Conservation (phyloP, 2,888 invertebrate genomes). For the Eupeodes latifasciatus region DNA sequence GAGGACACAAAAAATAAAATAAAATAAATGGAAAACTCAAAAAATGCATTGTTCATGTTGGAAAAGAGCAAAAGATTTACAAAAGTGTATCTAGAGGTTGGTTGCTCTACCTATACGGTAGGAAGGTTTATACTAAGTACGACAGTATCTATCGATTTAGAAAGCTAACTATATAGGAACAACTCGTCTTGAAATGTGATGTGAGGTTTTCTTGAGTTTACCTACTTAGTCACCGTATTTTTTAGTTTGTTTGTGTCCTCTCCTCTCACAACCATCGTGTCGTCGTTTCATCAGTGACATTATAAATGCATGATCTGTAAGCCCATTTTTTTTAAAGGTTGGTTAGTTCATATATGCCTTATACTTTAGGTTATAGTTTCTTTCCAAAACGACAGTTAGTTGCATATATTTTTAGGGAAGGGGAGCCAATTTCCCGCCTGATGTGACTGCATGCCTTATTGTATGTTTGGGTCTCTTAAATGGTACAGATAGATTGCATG, state of each 20-base stretch:
- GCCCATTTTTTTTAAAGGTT: conserved; percentile 52
- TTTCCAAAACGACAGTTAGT: conserved; percentile 41
- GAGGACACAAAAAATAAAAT: conserved; percentile 22
- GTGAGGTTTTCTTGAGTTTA: conserved; percentile 32
- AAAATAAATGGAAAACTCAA: neutral
- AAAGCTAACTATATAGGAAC: conserved; percentile 67
- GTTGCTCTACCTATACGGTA: neutral
- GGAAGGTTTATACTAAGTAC: neutral
- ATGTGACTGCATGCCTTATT: conserved; percentile 36
- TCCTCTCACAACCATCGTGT: conserved; percentile 17
- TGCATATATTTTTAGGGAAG: conserved; percentile 37
- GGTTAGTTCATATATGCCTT: conserved; percentile 17
- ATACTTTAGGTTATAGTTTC: too few species aligned
- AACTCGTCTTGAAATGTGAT: conserved; percentile 35
- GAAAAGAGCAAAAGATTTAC: conserved; percentile 58
- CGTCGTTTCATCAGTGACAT: conserved; percentile 27
- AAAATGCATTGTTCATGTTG: conserved; percentile 69
- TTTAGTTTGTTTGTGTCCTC: conserved; percentile 17
- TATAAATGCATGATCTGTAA: conserved; percentile 76
- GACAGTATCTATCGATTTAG: conserved; percentile 73
- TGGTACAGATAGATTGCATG: conserved; percentile 44
- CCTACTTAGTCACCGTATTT: conserved; percentile 56
- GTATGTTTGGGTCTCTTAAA: conserved; percentile 43
- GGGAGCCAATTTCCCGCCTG: conserved; percentile 28
- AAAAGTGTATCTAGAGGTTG: conserved; percentile 36